Conservation (phyloP, 2,113 vertebrate species). For the Columba livia region DNA sequence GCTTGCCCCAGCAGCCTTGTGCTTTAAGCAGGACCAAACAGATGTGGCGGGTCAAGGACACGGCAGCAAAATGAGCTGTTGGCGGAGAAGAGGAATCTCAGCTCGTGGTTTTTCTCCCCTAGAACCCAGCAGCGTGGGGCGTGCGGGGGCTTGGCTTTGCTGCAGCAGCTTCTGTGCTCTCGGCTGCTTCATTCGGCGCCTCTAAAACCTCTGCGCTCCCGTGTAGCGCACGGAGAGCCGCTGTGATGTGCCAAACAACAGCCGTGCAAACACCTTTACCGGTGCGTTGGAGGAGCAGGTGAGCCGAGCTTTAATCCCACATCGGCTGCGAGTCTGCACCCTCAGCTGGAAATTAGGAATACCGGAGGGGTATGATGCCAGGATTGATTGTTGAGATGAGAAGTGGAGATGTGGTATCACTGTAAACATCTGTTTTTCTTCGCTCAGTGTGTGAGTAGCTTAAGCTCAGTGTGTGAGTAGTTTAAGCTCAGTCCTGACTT, state of each 20-base stretch:
- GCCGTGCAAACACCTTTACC: neutral
- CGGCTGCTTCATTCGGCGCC: neutral
- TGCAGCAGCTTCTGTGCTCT: neutral
- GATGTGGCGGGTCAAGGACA: accelerated
- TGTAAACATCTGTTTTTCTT: accelerated
- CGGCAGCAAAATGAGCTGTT: accelerated
- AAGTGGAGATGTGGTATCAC: accelerated
- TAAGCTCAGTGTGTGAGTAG: neutral
- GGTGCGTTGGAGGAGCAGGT: neutral
- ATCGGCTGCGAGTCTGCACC: accelerated
- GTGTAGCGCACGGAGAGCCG: neutral
- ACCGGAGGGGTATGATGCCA: accelerated
- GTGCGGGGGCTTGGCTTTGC: neutral
- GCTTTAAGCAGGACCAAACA: accelerated
- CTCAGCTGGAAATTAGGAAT: neutral
- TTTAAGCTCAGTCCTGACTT: neutral
- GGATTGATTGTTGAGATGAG: neutral
- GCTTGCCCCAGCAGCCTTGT: neutral
- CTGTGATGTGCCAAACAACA: accelerated
- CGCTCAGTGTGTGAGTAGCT: neutral
- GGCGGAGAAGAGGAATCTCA: neutral
- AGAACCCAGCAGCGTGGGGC: neutral
- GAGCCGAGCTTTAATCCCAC: neutral
- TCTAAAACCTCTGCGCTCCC: accelerated
- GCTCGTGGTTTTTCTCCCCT: neutral